phyloP scores from a whole-genome alignment of 2,113 vertebrate genomes.

The Argyrosomus japonicus region DNA sequence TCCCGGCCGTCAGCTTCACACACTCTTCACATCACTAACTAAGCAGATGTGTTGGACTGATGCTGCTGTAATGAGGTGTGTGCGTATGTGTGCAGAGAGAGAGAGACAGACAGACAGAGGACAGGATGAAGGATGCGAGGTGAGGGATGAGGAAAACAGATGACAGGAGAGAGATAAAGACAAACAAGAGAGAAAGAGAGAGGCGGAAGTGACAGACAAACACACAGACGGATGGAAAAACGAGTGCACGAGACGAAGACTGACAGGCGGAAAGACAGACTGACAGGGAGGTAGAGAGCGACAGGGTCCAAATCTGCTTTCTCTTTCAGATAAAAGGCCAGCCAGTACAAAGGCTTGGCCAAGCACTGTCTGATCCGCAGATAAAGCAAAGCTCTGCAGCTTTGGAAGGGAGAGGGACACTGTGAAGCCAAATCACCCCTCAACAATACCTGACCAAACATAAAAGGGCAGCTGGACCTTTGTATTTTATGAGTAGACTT shows the following conservation, averaged over 20 bases:
- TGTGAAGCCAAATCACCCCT: constrained; percentile 75
- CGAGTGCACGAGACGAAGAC: constrained; percentile 50
- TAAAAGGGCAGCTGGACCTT: constrained; percentile 77
- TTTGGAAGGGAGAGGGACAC: constrained; percentile 64
- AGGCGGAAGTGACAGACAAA: constrained; percentile 55
- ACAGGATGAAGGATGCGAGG: constrained; percentile 24
- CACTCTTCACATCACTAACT: constrained; percentile 59
- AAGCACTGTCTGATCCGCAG: constrained; percentile 73
- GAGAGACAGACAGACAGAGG: neutral
- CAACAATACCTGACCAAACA: constrained; percentile 76
- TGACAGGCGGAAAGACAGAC: constrained; percentile 63
- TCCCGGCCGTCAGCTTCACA: constrained; percentile 53
- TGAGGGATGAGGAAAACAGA: constrained; percentile 40
- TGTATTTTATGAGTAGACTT: constrained; percentile 69
- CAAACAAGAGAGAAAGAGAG: constrained; percentile 40
- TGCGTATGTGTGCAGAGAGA: constrained; percentile 21
- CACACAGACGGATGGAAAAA: constrained; percentile 51
- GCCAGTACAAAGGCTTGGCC: constrained; percentile 76
- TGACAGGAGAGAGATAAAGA: constrained; percentile 45
- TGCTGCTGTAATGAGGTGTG: constrained; percentile 56
- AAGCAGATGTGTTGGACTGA: constrained; percentile 62
- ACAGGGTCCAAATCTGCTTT: constrained; percentile 64
- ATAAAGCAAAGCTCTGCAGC: constrained; percentile 77
- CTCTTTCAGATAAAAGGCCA: constrained; percentile 76
- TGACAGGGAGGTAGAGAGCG: constrained; percentile 47